Base-by-base conservation (phyloP, 2,797 vertebrate genomes). In the Zalophus californianus region DNA sequence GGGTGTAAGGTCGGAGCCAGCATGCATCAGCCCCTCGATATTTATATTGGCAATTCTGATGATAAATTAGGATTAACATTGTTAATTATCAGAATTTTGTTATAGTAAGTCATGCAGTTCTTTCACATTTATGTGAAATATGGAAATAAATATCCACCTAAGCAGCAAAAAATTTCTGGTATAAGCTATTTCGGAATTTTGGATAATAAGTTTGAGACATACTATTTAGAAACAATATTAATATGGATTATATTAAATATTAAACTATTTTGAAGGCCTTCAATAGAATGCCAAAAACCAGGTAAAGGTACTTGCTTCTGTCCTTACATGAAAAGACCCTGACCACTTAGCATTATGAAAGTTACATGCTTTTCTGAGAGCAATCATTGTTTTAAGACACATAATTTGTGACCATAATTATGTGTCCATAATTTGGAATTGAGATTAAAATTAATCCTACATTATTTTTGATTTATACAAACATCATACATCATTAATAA, bases 181-280 rank as follows among this genome's bases (percentile, higher is more conserved):
- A 21, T 52, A 89, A 91, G 20, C 75, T 79, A 29, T 44, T 89
- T 80, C 77, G 80, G 20, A 84, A 83, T 93, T 91, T 73, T 86
- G 48, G 50, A n/a, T 78, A 23, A 48, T 77, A 52, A 0, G 38
- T 64, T 97, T 9, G 5, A 73, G 27, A 75, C 18, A 16, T 89
- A 75, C 58, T 90, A n/a, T 56, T 82, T 94, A 60, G 64, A 89
- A 85, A 93, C 23, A 90, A 72, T 90, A 21, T 94, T 85, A 88
- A 66, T 78, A 54, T 78, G 72, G 20, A 20, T 97, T 79, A 38
- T 70, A 62, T 85, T 68, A n/a, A 86, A 90, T 32, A 78, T 44
- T 35, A 80, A 56, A 56, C 58, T 77, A 0, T 68, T n/a, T 90
- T 83, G 84, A 91, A 94, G 50, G 38, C 48, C 25, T 64, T 87